phyloP scores from a whole-genome alignment of 2,797 vertebrate genomes.

The Tinamus major region DNA sequence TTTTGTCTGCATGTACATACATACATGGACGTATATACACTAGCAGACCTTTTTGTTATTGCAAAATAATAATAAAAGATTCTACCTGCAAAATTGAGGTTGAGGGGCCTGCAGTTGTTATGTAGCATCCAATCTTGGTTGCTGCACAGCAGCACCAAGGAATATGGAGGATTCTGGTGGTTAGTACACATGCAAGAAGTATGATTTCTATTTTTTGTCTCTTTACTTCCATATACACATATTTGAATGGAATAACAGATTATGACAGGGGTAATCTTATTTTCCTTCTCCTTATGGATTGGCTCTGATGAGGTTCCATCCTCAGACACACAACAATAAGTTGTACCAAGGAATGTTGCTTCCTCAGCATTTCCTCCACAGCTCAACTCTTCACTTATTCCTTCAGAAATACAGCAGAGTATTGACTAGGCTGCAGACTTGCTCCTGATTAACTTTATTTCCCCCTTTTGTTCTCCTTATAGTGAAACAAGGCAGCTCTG shows the following conservation, averaged over 20 bases:
- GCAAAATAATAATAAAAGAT: neutral
- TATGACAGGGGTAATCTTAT: neutral
- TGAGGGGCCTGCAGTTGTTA: neutral
- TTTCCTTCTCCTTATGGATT: neutral
- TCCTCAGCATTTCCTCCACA: neutral
- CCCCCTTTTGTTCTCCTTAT: neutral
- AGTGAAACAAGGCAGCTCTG: neutral
- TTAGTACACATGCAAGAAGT: neutral
- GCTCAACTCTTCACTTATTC: neutral
- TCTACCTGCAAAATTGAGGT: neutral
- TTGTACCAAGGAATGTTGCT: neutral
- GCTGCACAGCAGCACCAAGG: neutral
- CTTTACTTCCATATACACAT: neutral
- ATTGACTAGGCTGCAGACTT: neutral
- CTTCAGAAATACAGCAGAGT: neutral
- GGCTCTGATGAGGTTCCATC: neutral
- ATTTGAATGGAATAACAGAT: neutral
- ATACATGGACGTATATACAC: neutral
- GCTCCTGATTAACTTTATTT: neutral
- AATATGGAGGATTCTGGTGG: neutral
- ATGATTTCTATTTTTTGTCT: neutral
- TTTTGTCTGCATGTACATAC: neutral
- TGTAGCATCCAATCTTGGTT: neutral
- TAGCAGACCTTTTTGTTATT: neutral
- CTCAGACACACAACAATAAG: neutral